These are phyloP conservation scores for Machaerirhynchus nigripectus DNA, from an alignment of 2,113 vertebrate genomes.

Conservation along the genomic window DNA sequence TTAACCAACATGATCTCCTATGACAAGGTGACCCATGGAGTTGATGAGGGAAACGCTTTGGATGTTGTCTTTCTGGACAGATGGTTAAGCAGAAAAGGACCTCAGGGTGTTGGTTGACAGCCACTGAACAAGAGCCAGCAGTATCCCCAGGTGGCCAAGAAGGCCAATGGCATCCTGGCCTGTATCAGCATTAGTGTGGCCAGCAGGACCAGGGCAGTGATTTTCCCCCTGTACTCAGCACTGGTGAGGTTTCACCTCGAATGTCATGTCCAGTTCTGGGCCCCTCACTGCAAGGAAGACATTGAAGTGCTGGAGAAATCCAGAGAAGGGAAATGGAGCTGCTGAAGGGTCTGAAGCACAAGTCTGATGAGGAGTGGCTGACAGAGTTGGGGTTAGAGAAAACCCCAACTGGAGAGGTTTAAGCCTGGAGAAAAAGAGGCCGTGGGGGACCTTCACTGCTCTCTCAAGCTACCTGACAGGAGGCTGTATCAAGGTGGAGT, in stretches of 20 bases:
- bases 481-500: background rate
- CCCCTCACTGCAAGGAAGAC: background rate
- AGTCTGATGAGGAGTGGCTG: background rate
- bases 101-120: background rate
- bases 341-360: background rate
- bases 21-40: too few species aligned
- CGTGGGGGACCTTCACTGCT: background rate
- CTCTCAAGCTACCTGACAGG: too few species aligned
- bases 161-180: background rate
- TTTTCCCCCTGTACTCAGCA: background rate
- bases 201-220: background rate
- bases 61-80: background rate
- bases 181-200: background rate
- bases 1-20: background rate
- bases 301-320: background rate
- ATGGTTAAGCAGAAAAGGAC: background rate
- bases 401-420: too few species aligned
- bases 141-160: background rate
- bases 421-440: background rate
- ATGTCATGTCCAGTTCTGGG: rapidly evolving
- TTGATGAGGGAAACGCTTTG: background rate
- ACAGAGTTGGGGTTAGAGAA: background rate
- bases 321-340: background rate
- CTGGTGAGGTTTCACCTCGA: rapidly evolving
- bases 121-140: background rate